Percentiles rank a stretch among this genome's conserved stretches.
phyloP scores from a whole-genome alignment of 2,888 invertebrate species.

The Carabus problematicus region DNA sequence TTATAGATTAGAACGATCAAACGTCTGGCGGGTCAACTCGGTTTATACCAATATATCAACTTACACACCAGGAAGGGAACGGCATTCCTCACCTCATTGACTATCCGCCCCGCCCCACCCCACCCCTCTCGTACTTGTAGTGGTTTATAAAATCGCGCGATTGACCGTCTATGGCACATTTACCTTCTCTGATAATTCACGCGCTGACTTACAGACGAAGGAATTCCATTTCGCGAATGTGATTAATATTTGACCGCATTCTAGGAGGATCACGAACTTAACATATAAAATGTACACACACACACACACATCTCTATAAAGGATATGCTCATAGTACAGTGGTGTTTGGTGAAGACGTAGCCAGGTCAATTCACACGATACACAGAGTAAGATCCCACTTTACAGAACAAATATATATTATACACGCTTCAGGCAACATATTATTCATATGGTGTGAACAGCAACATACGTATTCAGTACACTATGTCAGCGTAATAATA shows the following conservation, averaged over 20 bases:
- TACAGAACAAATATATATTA: too few relatives aligned
- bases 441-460: too few relatives aligned
- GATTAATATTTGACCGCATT: slow-evolving; percentile 32
- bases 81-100: slow-evolving; percentile 2
- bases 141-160: neutral
- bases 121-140: neutral
- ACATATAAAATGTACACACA: neutral
- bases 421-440: too few relatives aligned
- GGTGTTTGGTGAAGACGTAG: too few relatives aligned
- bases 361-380: too few relatives aligned
- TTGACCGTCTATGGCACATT: slow-evolving; percentile 8
- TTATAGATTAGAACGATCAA: too few relatives aligned
- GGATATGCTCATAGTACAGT: too few relatives aligned
- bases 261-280: slow-evolving; percentile 15
- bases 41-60: slow-evolving; percentile 13
- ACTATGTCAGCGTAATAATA: too few relatives aligned
- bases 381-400: too few relatives aligned
- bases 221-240: slow-evolving; percentile 30
- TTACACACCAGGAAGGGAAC: slow-evolving; percentile 13
- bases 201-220: slow-evolving; percentile 6
- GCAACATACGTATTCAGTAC: too few relatives aligned
- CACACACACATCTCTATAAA: neutral
- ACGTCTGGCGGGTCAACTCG: neutral
- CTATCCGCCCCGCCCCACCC: neutral
- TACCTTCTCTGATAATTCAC: slow-evolving; percentile 16